Evolutionary conservation across 2,113 vertebrate genomes (phyloP), one percentile per base, ranked within the genome.

Genomic region (Perca flavescens): DNA sequence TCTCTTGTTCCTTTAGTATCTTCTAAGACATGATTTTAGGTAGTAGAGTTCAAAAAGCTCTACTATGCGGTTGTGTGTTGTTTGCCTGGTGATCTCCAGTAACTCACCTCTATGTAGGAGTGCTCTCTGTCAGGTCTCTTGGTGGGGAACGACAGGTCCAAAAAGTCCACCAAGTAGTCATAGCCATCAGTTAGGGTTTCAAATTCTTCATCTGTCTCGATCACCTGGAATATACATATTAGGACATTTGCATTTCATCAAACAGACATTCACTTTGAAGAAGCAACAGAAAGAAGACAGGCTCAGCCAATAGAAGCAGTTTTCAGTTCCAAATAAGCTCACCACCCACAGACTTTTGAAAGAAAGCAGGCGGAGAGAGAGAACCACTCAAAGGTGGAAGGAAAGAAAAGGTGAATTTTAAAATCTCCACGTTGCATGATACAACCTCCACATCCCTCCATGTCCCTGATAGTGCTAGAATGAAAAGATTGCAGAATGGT

Each of bases 201-300:
- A 84, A 96, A 96, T 60, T 93, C 58, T 3, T 96, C 96, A 47
- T 96, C 92, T 17, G 95, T 96, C 90, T 96, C 96, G 47, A 93
- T 95, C 81, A 96, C 83, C 96, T 96, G 61, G 53, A 47, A 60
- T 28, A 76, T 60, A 50, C 31, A 74, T 0, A 3, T 43, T 8
- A 4, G 7, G 28, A 74, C 28, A 70, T 40, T 34, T 46, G 2
- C 28, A 58, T 21, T 49, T 52, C 6, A 67, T 65, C 7, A 63
- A 28, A 68, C n/a, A 66, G 21, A 25, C 25, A 62, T 10, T 15
- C 31, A 54, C 2, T 47, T n/a, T 49, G 15, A 64, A 58, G 5
- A 1, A 36, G 5, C n/a, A 77, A 43, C 28, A 65, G 19, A 60
- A 60, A 19, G 3, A 31, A 67, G 12, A 19, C 19, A 22, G 5